Evolutionary conservation across 92 coral and sea anemone genomes (phyloP), one percentile per base, ranked within the genome.

Genomic region (Palythoa caribaeorum): DNA sequence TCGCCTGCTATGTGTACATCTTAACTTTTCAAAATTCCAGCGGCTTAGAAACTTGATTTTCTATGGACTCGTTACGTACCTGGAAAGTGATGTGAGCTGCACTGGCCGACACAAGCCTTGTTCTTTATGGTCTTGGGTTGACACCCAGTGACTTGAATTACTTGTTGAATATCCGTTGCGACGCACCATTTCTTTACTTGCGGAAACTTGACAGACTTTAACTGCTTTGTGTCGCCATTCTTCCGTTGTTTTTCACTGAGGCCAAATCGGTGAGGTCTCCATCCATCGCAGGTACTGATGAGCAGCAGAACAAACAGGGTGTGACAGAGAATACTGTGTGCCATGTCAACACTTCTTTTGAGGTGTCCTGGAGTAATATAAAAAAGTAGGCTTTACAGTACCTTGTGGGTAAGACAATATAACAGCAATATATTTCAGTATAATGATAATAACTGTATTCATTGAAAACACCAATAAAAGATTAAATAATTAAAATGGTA

Each of bases 31-130:
- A 28, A 28, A 28, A 28, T 28, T 28, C 28, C 28, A 28, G 28
- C 28, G 28, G 28, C 28, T 28, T 28, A 28, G 28, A 28, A 28
- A 28, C 28, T 28, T 28, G 28, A 28, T 28, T 28, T 8, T 8
- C 65, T 14, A 6, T 69, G 20, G 59, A 86, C 1, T 65, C 69
- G 73, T 28, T 83, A 15, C 19, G 79, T 87, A 10, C 90, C 94
- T 6, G 96, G 96, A 1, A 87, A 65, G 55, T 90, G 76, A 72
- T 87, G 92, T 1, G 94, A 92, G 52, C 80, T 92, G 69, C 96
- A 94, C 65, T 94, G 94, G 3, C 96, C 96, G 36, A 92, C 87
- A 59, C 96, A 94, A 40, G 90, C 90, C 65, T 92, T 94, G 65
- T 94, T 94, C 68, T 73, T 38, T 59, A 94, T 68, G 16, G 89